phyloP scores from a whole-genome alignment of 2,113 vertebrate genomes.

The Riparia riparia region DNA sequence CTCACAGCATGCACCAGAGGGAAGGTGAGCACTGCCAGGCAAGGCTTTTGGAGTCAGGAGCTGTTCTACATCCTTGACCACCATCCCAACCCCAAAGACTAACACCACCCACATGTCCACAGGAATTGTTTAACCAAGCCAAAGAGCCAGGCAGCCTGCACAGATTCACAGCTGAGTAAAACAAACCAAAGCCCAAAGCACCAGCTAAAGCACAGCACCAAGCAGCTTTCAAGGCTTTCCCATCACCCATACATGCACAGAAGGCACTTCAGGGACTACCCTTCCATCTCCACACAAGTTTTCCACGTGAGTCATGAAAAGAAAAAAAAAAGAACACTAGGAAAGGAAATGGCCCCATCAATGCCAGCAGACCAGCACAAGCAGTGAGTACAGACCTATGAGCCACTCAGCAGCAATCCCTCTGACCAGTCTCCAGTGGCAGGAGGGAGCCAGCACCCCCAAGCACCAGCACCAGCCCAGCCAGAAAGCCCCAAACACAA shows the following conservation, averaged over 20 bases:
- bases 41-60: background rate
- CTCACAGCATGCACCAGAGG: background rate
- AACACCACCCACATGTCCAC: background rate
- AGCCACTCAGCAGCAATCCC: background rate
- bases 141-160: background rate
- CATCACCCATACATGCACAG: background rate
- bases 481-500: background rate
- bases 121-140: background rate
- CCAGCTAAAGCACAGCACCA: background rate
- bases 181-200: background rate
- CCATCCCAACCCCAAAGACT: background rate
- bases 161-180: background rate
- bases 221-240: background rate
- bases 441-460: background rate
- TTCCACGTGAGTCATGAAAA: slow-evolving; percentile 12
- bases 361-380: background rate
- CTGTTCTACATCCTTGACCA: background rate
- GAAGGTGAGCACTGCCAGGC: background rate
- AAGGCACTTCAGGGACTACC: background rate
- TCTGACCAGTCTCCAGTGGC: background rate
- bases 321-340: background rate
- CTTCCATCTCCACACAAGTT: background rate
- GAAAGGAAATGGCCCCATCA: background rate
- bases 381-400: background rate
- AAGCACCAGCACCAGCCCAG: background rate